These are phyloP conservation scores for Hapalemur alaotrensis DNA, from an alignment of 2,797 vertebrate genomes.

Conservation along the genomic window DNA sequence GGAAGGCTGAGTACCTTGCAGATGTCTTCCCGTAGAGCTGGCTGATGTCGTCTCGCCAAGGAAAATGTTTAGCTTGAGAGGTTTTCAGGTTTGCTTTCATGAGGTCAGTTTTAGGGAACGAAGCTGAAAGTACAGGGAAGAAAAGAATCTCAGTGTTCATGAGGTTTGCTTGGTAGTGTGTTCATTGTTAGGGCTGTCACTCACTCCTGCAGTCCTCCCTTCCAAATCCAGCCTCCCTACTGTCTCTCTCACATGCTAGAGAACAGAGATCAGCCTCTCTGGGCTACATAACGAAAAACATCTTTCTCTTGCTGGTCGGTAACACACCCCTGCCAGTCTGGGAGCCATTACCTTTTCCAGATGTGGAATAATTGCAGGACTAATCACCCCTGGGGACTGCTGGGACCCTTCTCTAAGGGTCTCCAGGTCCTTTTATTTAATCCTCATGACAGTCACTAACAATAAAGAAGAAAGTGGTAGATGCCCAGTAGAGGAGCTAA, in stretches of 20 bases:
- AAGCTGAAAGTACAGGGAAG: background rate
- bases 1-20: background rate
- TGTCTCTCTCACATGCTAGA: background rate
- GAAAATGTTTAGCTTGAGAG: background rate
- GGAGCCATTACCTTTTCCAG: conserved; percentile 60
- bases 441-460: background rate
- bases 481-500: background rate
- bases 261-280: background rate
- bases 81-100: background rate
- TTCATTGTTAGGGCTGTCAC: background rate
- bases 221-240: background rate
- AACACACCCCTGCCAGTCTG: background rate
- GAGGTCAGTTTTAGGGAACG: background rate
- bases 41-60: background rate
- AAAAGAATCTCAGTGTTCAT: background rate
- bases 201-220: background rate
- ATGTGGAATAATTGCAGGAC: conserved; percentile 24
- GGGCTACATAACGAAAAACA: background rate
- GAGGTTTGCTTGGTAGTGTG: background rate
- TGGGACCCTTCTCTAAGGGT: background rate
- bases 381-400: background rate
- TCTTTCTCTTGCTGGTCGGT: background rate
- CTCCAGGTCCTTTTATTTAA: conserved; percentile 20
- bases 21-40: background rate
- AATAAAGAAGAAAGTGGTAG: conserved; percentile 13